Conservation (phyloP, 2,113 vertebrate species). For the Centrocercus urophasianus region DNA sequence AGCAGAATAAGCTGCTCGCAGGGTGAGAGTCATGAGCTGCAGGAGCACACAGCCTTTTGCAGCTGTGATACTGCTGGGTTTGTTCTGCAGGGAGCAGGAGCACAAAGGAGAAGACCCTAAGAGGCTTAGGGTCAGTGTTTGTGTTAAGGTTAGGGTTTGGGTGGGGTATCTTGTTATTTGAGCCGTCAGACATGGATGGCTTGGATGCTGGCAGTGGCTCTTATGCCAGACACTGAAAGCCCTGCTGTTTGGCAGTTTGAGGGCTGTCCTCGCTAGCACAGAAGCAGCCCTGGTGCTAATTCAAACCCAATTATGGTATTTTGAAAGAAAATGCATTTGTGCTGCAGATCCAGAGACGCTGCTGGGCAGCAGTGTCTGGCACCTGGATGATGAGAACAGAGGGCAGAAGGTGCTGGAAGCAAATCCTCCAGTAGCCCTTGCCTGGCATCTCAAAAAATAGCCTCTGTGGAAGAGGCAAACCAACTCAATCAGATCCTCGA, state of each 20-base stretch:
- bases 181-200: background rate
- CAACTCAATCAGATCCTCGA: background rate
- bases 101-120: background rate
- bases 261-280: background rate
- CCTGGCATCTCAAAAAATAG: background rate
- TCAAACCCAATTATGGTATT: background rate
- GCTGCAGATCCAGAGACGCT: background rate
- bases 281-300: background rate
- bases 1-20: conserved; percentile 66
- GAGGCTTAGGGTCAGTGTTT: too few relatives aligned
- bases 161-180: rapidly evolving
- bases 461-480: too few relatives aligned
- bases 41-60: conserved; percentile 29
- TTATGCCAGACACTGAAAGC: rapidly evolving
- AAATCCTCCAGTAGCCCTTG: background rate
- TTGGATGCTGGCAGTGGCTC: background rate
- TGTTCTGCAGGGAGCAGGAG: background rate
- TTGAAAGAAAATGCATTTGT: background rate
- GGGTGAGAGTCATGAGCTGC: conserved; percentile 57
- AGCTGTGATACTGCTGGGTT: background rate
- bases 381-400: background rate
- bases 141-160: background rate
- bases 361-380: background rate
- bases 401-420: background rate
- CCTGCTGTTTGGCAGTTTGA: background rate